phyloP scores from a whole-genome alignment of 2,113 vertebrate genomes.

The Hippocampus mohnikei region DNA sequence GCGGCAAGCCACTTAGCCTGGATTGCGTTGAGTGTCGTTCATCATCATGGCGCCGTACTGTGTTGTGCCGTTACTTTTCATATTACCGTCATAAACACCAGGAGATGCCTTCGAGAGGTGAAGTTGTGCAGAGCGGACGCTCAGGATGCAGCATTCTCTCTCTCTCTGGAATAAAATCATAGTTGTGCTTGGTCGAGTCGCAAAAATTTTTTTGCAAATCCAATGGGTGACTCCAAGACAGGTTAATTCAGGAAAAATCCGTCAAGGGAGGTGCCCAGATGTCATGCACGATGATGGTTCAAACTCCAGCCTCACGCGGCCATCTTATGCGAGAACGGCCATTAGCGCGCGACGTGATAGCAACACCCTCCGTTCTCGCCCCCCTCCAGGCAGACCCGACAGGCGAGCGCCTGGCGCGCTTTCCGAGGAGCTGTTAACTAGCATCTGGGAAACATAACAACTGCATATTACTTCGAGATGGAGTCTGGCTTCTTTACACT shows the following conservation, averaged over 20 bases:
- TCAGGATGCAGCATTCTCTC: too few species aligned
- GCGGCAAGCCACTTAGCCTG: neutral
- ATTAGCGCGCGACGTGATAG: conserved; percentile 43
- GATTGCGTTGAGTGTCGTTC: neutral
- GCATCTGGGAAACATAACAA: conserved; percentile 24
- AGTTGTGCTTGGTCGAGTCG: too few species aligned
- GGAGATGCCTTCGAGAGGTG: too few species aligned
- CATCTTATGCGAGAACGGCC: neutral
- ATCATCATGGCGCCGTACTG: neutral
- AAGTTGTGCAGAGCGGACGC: too few species aligned
- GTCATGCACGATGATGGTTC: neutral
- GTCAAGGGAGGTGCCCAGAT: neutral
- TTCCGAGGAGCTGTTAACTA: conserved; percentile 28
- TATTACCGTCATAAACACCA: neutral
- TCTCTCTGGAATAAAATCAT: too few species aligned
- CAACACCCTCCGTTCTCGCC: conserved; percentile 18
- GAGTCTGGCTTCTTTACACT: neutral
- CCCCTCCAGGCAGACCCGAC: conserved; percentile 12
- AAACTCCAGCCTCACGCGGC: neutral
- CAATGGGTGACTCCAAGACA: too few species aligned
- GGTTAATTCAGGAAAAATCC: too few species aligned
- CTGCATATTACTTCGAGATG: neutral
- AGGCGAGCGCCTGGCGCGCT: conserved; percentile 28
- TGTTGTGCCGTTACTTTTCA: neutral
- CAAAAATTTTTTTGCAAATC: too few species aligned